Evolutionary conservation across 2,113 vertebrate species (phyloP).

Genomic region (Centropus bengalensis): DNA sequence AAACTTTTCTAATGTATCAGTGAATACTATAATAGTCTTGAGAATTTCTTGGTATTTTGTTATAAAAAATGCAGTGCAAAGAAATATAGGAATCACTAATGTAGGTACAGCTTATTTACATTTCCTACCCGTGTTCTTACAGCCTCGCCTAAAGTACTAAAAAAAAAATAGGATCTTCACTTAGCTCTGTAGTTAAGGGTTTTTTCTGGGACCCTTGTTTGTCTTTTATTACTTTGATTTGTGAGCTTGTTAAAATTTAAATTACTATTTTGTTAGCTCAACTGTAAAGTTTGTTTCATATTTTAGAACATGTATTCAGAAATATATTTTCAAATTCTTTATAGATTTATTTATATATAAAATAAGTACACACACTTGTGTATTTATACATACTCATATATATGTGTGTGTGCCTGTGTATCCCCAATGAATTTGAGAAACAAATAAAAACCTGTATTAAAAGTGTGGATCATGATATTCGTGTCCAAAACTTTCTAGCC

Average conservation of each 20-base stretch:
- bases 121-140: neutral
- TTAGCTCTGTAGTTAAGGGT: neutral
- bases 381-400: neutral
- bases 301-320: neutral
- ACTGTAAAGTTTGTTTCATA: neutral
- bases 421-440: neutral
- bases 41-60: neutral
- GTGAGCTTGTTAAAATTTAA: neutral
- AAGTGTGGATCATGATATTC: neutral
- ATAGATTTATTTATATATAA: neutral
- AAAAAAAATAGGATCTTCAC: neutral
- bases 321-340: too few relatives aligned
- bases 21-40: neutral
- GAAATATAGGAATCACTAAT: neutral
- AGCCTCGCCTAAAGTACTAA: neutral
- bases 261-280: neutral
- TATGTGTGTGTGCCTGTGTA: too few relatives aligned
- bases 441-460: neutral
- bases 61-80: neutral
- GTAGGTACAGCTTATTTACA: neutral
- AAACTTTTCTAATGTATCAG: neutral
- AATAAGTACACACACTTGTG: neutral
- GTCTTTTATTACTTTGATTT: neutral
- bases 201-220: neutral
- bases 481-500: neutral